Evolutionary conservation across 2,113 vertebrate species (phyloP).

Genomic region (Stomatorhinus ivindoensis): DNA sequence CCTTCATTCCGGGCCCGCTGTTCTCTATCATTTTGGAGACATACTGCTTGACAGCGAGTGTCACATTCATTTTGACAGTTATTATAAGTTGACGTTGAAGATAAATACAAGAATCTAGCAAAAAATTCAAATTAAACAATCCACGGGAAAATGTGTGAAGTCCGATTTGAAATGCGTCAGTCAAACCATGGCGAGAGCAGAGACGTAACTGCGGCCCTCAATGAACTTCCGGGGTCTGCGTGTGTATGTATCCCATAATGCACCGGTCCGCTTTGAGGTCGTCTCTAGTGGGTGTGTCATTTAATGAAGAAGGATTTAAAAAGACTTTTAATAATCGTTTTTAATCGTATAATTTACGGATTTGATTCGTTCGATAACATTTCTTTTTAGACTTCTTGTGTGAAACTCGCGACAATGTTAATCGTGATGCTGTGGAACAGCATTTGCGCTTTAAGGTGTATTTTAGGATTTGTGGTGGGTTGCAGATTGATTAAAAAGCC

Average conservation of each 20-base stretch:
- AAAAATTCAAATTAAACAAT: neutral
- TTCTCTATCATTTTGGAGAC: conserved; percentile 91
- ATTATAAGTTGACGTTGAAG: neutral
- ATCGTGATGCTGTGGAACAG: neutral
- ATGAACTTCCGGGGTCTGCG: conserved; percentile 14
- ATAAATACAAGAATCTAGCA: neutral
- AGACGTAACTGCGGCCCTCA: neutral
- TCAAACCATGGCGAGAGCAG: neutral
- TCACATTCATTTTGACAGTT: conserved; percentile 77
- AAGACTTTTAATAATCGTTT: neutral
- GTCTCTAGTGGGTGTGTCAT: neutral
- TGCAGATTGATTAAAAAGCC: neutral
- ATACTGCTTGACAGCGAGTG: conserved; percentile 88
- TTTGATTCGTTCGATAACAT: neutral
- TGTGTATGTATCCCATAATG: neutral
- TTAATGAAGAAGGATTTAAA: neutral
- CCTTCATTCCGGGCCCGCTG: conserved; percentile 94
- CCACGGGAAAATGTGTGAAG: neutral
- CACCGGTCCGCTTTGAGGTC: neutral
- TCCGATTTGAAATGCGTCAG: neutral
- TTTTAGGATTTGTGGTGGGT: neutral
- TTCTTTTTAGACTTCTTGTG: neutral
- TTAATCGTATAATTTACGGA: neutral
- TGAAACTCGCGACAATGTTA: neutral
- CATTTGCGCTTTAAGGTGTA: neutral